These are phyloP conservation scores for Planococcus citri DNA, from an alignment of 1,140 invertebrate species.

Conservation along the genomic window DNA sequence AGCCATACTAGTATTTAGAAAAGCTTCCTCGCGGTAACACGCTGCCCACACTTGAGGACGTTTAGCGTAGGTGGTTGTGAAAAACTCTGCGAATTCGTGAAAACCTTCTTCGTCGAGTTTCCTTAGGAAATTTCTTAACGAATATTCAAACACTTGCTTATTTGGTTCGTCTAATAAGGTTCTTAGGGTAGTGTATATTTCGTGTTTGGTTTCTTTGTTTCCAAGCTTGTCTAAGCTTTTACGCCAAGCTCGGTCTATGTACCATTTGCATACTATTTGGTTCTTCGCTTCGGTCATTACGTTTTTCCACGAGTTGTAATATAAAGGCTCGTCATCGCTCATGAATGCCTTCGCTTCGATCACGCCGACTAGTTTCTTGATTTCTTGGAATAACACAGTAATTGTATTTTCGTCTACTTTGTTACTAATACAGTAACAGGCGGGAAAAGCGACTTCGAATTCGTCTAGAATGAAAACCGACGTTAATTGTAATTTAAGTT, in stretches of 20 bases:
- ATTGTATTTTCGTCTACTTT: neutral
- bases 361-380: slow-evolving; percentile 9
- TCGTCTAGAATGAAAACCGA: neutral
- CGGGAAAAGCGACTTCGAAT: slow-evolving; percentile 9
- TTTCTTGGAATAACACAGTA: neutral
- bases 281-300: neutral
- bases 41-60: slow-evolving; percentile 22
- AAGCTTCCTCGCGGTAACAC: slow-evolving; percentile 15
- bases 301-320: neutral
- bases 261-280: slow-evolving; percentile 1
- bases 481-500: slow-evolving; percentile 6
- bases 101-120: neutral
- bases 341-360: neutral
- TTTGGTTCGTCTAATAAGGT: neutral
- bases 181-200: neutral
- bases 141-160: neutral
- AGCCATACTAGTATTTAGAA: slow-evolving; percentile 18
- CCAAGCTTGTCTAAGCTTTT: neutral
- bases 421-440: slow-evolving; percentile 3
- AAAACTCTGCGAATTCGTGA: slow-evolving; percentile 10
- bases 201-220: neutral
- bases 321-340: slow-evolving; percentile 1
- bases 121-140: neutral
- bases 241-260: slow-evolving; percentile 13
- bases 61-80: slow-evolving; percentile 3